Conservation (phyloP, 2,113 vertebrate species). For the Agapornis roseicollis region DNA sequence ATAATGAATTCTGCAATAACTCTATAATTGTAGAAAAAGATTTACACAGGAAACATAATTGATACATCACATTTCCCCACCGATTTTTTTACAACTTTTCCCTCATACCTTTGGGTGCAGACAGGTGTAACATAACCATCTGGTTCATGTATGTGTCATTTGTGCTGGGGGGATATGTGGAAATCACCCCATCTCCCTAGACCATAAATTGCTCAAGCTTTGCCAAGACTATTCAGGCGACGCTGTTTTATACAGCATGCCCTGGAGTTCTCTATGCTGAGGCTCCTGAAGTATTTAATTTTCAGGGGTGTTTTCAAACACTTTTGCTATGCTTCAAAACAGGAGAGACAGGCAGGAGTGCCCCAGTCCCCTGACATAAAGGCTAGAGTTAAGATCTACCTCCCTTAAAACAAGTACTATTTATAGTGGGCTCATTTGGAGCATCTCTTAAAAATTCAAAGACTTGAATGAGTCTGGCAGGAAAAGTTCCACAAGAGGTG, state of each 20-base stretch:
- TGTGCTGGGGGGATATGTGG: background rate
- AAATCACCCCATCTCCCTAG: too few species aligned
- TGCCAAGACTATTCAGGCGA: background rate
- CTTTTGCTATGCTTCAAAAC: background rate
- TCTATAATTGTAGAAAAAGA: background rate
- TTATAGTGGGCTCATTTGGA: background rate
- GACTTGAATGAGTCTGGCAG: background rate
- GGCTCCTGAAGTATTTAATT: background rate
- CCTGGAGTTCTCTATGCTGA: background rate
- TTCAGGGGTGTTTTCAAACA: background rate
- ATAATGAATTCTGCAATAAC: background rate
- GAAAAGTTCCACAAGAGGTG: background rate
- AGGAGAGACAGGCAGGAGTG: background rate
- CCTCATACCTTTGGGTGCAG: background rate
- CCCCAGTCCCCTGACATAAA: background rate
- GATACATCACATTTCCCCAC: background rate
- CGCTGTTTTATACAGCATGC: fast-evolving
- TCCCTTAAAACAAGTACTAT: background rate
- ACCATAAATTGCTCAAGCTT: background rate
- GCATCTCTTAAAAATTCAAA: background rate
- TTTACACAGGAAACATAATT: background rate
- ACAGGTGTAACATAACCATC: background rate
- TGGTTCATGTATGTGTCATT: fast-evolving
- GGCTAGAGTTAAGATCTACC: background rate
- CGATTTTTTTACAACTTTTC: background rate